These are phyloP conservation scores for Microplitis mediator DNA, from an alignment of 1,140 invertebrate species.

Conservation along the genomic window DNA sequence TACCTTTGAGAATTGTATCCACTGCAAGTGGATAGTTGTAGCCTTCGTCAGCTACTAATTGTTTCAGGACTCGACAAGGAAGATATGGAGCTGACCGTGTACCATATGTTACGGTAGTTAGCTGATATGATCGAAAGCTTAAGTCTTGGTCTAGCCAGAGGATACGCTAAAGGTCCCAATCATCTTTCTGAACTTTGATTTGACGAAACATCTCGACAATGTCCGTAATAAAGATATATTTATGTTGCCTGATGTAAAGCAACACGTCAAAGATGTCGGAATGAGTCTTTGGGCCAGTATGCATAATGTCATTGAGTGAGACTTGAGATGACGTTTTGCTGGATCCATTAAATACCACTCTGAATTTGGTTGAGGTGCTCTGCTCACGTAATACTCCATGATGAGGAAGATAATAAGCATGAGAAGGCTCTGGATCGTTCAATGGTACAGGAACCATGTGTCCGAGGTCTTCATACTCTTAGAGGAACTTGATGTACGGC, in stretches of 20 bases:
- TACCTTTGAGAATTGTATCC: no score
- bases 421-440: not conserved
- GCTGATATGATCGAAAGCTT: slow-evolving; percentile 33
- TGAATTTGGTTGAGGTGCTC: no score
- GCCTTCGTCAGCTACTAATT: no score
- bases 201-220: not conserved
- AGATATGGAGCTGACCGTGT: no score
- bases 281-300: no score
- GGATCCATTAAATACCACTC: no score
- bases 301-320: not conserved
- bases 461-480: slow-evolving; percentile 46
- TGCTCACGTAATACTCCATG: slow-evolving; percentile 6
- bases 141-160: not conserved
- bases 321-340: no score
- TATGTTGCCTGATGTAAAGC: no score
- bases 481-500: slow-evolving; percentile 44
- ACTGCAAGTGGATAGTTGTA: no score
- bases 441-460: slow-evolving; percentile 41
- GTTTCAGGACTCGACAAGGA: no score
- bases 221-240: not conserved
- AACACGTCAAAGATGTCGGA: no score
- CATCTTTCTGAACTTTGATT: not conserved
- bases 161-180: not conserved
- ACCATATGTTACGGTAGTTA: no score
- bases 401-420: not conserved